phyloP scores from a whole-genome alignment of 2,888 invertebrate species.

The Coleophora flavipennella region DNA sequence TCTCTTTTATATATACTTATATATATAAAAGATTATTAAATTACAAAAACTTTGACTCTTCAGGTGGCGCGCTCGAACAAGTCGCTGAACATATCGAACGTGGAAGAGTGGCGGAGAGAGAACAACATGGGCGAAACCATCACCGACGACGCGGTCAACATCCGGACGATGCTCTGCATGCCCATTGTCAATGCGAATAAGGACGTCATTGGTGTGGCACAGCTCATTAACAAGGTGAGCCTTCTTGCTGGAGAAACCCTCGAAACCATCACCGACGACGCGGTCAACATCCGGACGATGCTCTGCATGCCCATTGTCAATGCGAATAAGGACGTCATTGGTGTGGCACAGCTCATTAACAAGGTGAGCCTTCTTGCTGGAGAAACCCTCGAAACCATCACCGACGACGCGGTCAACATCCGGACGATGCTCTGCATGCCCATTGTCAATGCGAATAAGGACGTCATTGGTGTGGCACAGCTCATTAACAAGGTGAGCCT shows the following conservation, averaged over 20 bases:
- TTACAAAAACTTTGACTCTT: slow-evolving; percentile 20
- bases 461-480: slow-evolving; percentile 92
- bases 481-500: slow-evolving; percentile 86
- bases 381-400: slow-evolving; percentile 21
- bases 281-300: slow-evolving; percentile 82
- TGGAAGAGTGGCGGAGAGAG: slow-evolving; percentile 83
- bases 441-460: slow-evolving; percentile 90
- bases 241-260: too few species aligned
- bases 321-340: slow-evolving; percentile 89
- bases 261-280: slow-evolving; percentile 64
- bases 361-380: slow-evolving; percentile 78
- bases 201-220: slow-evolving; percentile 91
- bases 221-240: slow-evolving; percentile 88
- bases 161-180: slow-evolving; percentile 90
- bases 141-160: slow-evolving; percentile 76
- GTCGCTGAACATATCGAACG: slow-evolving; percentile 92
- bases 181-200: slow-evolving; percentile 93
- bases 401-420: slow-evolving; percentile 78
- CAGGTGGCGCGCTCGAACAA: slow-evolving; percentile 91
- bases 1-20: too few species aligned
- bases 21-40: too few species aligned
- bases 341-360: slow-evolving; percentile 93
- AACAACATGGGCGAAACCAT: slow-evolving; percentile 63
- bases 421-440: slow-evolving; percentile 93
- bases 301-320: slow-evolving; percentile 95